Conservation (phyloP, 2,113 vertebrate genomes). For the Erinaceus europaeus region DNA sequence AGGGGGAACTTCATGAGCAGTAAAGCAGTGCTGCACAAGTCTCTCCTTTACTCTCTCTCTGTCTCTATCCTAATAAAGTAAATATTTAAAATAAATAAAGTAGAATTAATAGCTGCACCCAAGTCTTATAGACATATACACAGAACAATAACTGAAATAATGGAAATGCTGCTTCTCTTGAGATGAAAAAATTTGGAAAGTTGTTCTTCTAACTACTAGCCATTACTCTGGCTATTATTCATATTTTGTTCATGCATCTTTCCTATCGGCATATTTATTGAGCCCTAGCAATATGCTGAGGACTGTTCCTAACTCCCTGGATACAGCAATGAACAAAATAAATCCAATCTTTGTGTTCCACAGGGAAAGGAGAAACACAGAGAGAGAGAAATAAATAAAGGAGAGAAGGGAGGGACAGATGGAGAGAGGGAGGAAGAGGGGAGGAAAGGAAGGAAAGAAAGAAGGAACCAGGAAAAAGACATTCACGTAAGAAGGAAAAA, state of each 20-base stretch:
- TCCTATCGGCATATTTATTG: background rate
- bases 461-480: too few species aligned
- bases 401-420: too few species aligned
- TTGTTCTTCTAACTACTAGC: too few species aligned
- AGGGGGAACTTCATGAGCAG: too few species aligned
- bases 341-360: background rate
- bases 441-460: too few species aligned
- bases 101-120: background rate
- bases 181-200: background rate
- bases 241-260: background rate
- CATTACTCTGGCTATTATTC: background rate
- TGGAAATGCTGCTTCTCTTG: background rate
- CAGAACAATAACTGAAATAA: background rate
- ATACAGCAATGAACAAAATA: background rate
- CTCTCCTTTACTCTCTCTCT: too few species aligned
- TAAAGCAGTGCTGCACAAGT: too few species aligned
- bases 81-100: too few species aligned
- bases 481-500: too few species aligned
- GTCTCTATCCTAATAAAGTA: too few species aligned
- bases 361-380: background rate
- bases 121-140: background rate
- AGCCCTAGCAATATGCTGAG: background rate
- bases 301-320: background rate
- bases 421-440: too few species aligned
- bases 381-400: too few species aligned